phyloP scores from a whole-genome alignment of 2,113 vertebrate genomes.

The Micronisus gabar region DNA sequence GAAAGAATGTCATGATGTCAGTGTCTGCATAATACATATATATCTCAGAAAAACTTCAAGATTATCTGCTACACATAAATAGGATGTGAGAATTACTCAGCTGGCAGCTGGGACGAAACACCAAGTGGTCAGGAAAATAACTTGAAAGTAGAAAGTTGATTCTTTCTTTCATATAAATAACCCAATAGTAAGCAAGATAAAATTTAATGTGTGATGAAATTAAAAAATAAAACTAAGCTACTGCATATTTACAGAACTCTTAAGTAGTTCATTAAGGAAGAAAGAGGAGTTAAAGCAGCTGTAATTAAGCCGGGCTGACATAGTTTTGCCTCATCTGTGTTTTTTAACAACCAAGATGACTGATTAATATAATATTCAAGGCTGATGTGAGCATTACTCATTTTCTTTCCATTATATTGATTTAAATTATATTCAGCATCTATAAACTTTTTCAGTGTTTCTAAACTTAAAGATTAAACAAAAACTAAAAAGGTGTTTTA shows the following conservation, averaged over 20 bases:
- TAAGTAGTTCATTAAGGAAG: neutral
- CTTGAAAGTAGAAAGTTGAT: neutral
- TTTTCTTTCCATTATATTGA: neutral
- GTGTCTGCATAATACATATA: neutral
- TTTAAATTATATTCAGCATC: neutral
- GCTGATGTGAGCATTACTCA: neutral
- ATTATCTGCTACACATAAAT: neutral
- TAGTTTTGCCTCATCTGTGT: neutral
- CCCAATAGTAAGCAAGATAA: neutral
- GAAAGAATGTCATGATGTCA: neutral
- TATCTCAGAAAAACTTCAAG: neutral
- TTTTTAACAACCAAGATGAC: neutral
- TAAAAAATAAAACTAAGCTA: neutral
- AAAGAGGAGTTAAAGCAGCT: neutral
- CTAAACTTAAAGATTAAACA: neutral
- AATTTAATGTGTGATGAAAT: neutral
- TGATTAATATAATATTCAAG: neutral
- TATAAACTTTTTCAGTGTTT: neutral
- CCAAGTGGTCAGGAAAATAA: neutral
- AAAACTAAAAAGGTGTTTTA: neutral
- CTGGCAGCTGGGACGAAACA: conserved; percentile 4
- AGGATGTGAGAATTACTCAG: conserved; percentile 5
- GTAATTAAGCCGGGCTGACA: neutral
- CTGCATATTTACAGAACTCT: neutral
- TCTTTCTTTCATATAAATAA: neutral